A percentile compares a stretch with the other conserved stretches of the same genome.
Evolutionary conservation across 2,113 vertebrate species (phyloP).

Genomic region (Chionodraco myersi): DNA sequence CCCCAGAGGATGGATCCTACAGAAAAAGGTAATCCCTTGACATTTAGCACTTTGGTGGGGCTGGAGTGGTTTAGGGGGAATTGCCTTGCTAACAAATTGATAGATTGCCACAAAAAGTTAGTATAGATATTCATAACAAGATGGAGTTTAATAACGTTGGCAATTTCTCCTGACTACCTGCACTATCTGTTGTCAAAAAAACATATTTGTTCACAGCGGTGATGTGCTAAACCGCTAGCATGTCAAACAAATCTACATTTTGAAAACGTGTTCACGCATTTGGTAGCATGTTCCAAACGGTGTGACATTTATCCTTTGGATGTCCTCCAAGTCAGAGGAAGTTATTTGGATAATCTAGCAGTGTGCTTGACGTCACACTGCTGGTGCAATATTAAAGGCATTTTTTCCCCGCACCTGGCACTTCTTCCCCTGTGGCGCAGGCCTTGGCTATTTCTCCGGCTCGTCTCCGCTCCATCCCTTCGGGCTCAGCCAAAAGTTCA

Average conservation of each 20-base stretch:
- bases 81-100: neutral
- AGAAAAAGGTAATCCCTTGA: neutral
- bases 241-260: neutral
- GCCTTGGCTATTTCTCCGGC: conserved; percentile 12
- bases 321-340: neutral
- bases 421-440: conserved; percentile 28
- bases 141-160: neutral
- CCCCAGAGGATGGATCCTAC: neutral
- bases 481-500: conserved; percentile 50
- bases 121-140: neutral
- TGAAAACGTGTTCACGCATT: neutral
- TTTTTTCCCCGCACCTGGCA: conserved; percentile 27
- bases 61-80: neutral
- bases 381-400: conserved; percentile 18
- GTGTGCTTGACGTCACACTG: neutral
- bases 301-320: neutral
- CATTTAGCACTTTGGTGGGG: neutral
- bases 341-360: neutral
- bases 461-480: conserved; percentile 25
- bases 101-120: neutral
- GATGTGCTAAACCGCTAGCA: neutral
- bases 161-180: neutral
- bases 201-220: too few relatives aligned
- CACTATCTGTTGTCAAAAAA: neutral
- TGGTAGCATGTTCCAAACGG: neutral